phyloP scores from a whole-genome alignment of 2,888 invertebrate species.

The Mycalesis mineus region DNA sequence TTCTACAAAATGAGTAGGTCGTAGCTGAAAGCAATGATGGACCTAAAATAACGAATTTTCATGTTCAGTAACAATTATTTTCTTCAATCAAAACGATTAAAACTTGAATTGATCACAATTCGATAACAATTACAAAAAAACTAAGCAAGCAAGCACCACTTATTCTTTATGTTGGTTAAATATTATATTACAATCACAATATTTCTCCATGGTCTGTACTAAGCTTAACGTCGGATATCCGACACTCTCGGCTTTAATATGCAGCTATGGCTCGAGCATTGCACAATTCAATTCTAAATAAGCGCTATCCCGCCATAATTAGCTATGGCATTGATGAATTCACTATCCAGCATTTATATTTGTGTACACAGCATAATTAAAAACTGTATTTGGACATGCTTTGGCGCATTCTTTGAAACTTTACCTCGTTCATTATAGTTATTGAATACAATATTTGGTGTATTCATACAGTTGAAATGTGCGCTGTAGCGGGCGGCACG shows the following conservation, averaged over 20 bases:
- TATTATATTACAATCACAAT: not conserved
- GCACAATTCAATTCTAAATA: conserved; percentile 70
- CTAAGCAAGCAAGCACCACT: no score
- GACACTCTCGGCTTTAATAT: conserved; percentile 67
- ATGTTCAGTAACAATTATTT: no score
- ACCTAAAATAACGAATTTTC: no score
- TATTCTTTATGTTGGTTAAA: not conserved
- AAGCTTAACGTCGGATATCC: conserved; percentile 64
- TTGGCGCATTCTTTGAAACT: conserved; percentile 32
- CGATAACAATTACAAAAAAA: no score
- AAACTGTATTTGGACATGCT: conserved; percentile 28
- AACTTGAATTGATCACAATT: no score
- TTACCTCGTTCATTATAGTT: conserved; percentile 29
- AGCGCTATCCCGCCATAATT: conserved; percentile 66
- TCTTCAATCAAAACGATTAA: no score
- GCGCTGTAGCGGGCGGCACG: conserved; percentile 18
- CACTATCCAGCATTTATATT: conserved; percentile 51
- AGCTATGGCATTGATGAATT: conserved; percentile 69
- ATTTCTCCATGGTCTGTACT: conserved; percentile 49
- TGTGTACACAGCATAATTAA: conserved; percentile 48
- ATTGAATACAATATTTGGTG: conserved; percentile 4
- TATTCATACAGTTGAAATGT: conserved; percentile 14
- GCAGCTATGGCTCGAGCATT: conserved; percentile 50
- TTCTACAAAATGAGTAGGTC: no score
- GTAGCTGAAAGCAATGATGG: no score